Conservation (phyloP, 2,888 invertebrate genomes). For the Machimus atricapillus region DNA sequence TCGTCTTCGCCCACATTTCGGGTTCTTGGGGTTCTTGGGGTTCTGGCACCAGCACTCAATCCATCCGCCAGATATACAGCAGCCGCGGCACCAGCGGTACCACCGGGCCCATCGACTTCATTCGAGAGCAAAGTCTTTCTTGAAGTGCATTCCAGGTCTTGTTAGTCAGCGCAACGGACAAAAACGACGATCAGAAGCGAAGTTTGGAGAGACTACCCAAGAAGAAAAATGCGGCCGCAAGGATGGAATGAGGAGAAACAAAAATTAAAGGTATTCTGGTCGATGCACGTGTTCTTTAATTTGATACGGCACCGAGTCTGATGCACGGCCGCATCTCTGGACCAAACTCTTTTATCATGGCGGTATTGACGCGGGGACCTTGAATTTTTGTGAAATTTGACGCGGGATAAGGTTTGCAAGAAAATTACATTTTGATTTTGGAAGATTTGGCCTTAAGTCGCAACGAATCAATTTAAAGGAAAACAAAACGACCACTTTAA, state of each 20-base stretch:
- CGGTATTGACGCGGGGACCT: background rate
- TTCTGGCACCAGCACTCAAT: slow-evolving; percentile 17
- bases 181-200: background rate
- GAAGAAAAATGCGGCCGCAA: slow-evolving; percentile 4
- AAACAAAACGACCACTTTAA: background rate
- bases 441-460: background rate
- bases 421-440: background rate
- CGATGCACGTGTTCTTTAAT: slow-evolving; percentile 41
- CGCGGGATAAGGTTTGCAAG: background rate
- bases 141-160: slow-evolving; percentile 22
- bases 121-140: slow-evolving; percentile 5
- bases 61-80: slow-evolving; percentile 1
- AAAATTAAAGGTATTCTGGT: slow-evolving; percentile 18
- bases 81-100: background rate
- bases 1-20: slow-evolving; percentile 21
- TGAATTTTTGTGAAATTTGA: background rate
- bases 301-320: slow-evolving; percentile 17
- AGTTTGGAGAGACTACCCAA: slow-evolving; percentile 28
- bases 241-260: slow-evolving; percentile 1
- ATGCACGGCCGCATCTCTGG: background rate
- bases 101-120: background rate
- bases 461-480: background rate
- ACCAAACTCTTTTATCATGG: background rate
- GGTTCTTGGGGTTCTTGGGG: background rate
- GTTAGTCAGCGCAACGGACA: slow-evolving; percentile 22